These are phyloP conservation scores for Bombus sibiricus DNA, from an alignment of 1,140 invertebrate genomes.

Conservation along the genomic window DNA sequence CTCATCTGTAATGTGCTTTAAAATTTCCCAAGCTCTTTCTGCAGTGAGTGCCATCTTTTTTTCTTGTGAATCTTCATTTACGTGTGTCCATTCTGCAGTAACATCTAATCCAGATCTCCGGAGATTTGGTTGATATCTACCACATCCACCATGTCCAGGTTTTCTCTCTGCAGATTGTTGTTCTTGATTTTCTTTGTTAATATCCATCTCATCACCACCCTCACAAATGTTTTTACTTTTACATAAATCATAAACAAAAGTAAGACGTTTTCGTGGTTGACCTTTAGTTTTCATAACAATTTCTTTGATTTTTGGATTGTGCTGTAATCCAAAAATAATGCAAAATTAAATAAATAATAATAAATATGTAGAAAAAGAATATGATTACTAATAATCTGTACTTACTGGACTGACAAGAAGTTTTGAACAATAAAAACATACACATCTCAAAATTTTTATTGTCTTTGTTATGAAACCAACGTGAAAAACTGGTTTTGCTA, in stretches of 20 bases:
- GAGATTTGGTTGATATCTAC: conserved; percentile 97
- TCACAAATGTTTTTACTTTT: conserved; percentile 99
- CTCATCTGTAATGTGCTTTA: conserved; percentile 98
- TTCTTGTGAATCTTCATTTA: conserved; percentile 99
- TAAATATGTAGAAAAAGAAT: not conserved
- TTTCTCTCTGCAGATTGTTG: conserved; percentile 85
- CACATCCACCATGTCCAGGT: conserved; percentile 97
- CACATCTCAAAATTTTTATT: conserved; percentile 97
- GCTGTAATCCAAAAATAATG: conserved; percentile 81
- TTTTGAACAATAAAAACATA: conserved; percentile 99
- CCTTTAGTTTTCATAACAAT: conserved; percentile 98
- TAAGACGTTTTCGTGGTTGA: conserved; percentile 96
- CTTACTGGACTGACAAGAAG: conserved; percentile 96
- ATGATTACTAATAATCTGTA: conserved; percentile 58
- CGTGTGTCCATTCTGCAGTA: conserved; percentile 98
- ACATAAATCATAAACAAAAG: conserved; percentile 98
- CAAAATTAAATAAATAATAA: not conserved
- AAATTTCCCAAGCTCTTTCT: conserved; percentile 97
- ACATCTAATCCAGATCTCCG: conserved; percentile 95
- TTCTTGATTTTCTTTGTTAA: conserved; percentile 88
- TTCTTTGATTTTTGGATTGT: conserved; percentile 98
- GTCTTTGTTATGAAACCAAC: conserved; percentile 99
- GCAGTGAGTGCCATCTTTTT: conserved; percentile 96
- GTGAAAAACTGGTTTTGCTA: conserved; percentile 99
- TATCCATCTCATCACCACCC: conserved; percentile 98